Base-by-base conservation (phyloP, 2,888 invertebrate species). In the Diaprepes abbreviatus region DNA sequence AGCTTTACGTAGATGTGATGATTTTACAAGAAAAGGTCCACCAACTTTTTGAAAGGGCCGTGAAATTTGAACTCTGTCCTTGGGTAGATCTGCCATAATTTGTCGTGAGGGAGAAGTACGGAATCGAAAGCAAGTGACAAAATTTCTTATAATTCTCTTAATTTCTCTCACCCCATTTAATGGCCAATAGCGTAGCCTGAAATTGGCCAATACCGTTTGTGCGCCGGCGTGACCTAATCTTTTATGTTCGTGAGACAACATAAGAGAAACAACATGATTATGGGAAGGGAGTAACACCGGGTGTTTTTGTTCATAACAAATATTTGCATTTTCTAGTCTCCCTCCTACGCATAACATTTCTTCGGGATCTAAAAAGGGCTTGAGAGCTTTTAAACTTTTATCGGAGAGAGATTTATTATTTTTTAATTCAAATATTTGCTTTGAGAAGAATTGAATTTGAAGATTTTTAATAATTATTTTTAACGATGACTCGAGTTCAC, bases 211-310 rank as follows among this genome's bases (percentile, higher is more conserved):
- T 4, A 66, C 66, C 1, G 57, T 72, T 54, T 74, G 73, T 3
- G 73, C 40, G 3, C 74, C 74, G 4, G 73, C 70, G 21, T 75
- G 74, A 5, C 59, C 43, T 17, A 72, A 21, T 40, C 52, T 38
- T 17, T 45, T 5, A 52, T 73, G 71, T 54, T 60, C 69, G 2
- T 36, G 31, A 16, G 33, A 38, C 9, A 73, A 9, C 24, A 73
- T 43, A 3, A 70, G 12, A 12, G 10, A 9, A 5, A 72, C 70
- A 1, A 74, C 43, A 3, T 36, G n/a, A 62, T 72, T 70, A 3
- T 63, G 36, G 12, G 64, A 63, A 0, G 74, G 72, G 4, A 74
- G 35, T 1, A 74, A 17, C 1, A 72, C 33, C 6, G 70, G 74
- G 33, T 68, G 59, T 69, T 68, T 73, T 45, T 70, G 65, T 5